Percentiles rank a stretch among this genome's conserved stretches.
Conservation (phyloP, 2,797 vertebrate genomes). For the Esox lucius region DNA sequence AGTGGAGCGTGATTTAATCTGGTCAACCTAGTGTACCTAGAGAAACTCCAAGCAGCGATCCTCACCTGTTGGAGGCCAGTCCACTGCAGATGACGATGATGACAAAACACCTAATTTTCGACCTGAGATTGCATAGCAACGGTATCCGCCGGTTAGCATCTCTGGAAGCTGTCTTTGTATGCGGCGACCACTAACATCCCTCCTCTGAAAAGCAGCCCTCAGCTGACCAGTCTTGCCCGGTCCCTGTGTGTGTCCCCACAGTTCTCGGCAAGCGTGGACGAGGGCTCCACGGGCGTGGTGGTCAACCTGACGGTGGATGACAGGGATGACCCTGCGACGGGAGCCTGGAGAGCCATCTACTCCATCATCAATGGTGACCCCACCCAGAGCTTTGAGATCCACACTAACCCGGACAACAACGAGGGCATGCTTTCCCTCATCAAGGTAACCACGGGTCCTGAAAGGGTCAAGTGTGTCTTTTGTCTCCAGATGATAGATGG, state of each 20-base stretch:
- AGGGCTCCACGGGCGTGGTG: slow-evolving; percentile 88
- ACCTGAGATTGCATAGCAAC: background rate
- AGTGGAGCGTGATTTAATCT: background rate
- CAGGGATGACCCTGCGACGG: slow-evolving; percentile 87
- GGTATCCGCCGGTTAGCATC: too few species aligned
- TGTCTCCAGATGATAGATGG: background rate
- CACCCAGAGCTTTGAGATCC: slow-evolving; percentile 89
- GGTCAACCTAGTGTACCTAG: background rate
- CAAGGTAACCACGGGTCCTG: slow-evolving; percentile 78
- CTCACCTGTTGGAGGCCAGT: background rate
- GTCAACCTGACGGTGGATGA: slow-evolving; percentile 94
- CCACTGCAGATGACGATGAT: background rate
- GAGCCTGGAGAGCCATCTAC: slow-evolving; percentile 90
- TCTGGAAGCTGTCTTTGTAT: background rate
- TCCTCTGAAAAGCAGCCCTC: background rate
- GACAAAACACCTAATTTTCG: background rate
- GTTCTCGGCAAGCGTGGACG: slow-evolving; percentile 92
- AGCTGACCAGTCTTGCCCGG: background rate
- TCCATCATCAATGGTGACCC: slow-evolving; percentile 93
- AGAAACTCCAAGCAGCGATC: background rate
- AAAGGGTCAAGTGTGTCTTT: background rate
- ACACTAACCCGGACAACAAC: slow-evolving; percentile 92
- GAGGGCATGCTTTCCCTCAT: slow-evolving; percentile 96
- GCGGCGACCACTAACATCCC: background rate
- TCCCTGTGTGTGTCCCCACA: slow-evolving; percentile 45